Evolutionary conservation across 2,888 invertebrate genomes (phyloP).

Genomic region (Lissonota sp.): DNA sequence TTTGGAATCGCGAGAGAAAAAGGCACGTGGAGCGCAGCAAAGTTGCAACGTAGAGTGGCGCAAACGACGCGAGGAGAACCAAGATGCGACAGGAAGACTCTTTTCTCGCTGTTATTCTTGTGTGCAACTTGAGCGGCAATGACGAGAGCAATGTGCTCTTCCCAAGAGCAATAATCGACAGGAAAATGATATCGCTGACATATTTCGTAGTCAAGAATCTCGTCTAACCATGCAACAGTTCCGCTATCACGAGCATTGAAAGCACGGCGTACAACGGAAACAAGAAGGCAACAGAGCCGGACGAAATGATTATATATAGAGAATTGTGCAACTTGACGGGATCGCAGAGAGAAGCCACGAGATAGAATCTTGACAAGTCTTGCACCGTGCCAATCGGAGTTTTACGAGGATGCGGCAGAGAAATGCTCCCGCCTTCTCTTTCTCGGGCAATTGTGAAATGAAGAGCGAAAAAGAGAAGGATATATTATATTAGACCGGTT

Average conservation of each 20-base stretch:
- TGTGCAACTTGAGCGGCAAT: constrained; percentile 13
- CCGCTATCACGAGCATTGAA: too few relatives aligned
- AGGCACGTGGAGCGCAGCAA: constrained; percentile 3
- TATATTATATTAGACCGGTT: constrained; percentile 7
- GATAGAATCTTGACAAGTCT: constrained; percentile 62
- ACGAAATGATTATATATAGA: too few relatives aligned
- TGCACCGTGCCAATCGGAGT: constrained; percentile 60
- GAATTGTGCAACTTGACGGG: constrained; percentile 63
- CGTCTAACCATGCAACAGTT: too few relatives aligned
- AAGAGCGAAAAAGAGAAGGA: constrained; percentile 8
- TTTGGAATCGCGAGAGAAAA: background rate
- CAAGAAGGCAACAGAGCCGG: too few relatives aligned
- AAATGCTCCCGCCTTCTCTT: constrained; percentile 12
- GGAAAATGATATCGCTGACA: background rate
- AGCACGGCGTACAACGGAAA: too few relatives aligned
- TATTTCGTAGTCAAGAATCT: background rate
- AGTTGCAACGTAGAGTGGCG: too few relatives aligned
- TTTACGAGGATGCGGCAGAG: constrained; percentile 58
- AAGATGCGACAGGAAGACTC: constrained; percentile 1
- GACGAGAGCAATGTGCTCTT: constrained; percentile 15
- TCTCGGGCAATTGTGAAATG: constrained; percentile 17
- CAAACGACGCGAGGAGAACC: constrained; percentile 39
- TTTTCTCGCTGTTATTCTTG: background rate
- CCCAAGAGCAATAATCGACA: background rate
- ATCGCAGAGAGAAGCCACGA: constrained; percentile 61